These are phyloP conservation scores for Tyto alba DNA, from an alignment of 2,113 vertebrate species.

Conservation along the genomic window DNA sequence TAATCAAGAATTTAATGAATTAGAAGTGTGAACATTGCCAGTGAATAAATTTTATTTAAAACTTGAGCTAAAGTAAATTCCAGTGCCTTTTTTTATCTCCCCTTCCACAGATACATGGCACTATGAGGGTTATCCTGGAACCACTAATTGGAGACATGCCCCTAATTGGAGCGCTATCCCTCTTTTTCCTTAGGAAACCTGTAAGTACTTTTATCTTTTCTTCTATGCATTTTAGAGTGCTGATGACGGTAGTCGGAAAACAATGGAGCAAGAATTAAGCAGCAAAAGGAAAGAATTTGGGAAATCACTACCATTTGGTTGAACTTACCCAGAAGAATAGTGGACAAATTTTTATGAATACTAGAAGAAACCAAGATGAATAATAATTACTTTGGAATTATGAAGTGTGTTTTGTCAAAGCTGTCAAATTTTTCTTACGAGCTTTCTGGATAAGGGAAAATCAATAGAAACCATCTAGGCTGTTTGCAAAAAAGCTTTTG, in stretches of 20 bases:
- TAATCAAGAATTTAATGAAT: neutral
- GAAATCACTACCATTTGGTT: neutral
- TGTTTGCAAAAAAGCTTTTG: neutral
- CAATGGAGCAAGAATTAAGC: neutral
- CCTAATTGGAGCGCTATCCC: slow-evolving; percentile 87
- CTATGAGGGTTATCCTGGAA: slow-evolving; percentile 93
- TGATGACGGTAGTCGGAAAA: neutral
- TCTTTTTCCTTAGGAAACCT: slow-evolving; percentile 96
- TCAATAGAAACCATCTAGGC: neutral
- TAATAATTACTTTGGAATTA: neutral
- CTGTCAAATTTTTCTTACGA: neutral
- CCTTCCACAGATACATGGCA: slow-evolving; percentile 85
- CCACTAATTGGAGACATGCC: slow-evolving; percentile 95
- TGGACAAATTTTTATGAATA: neutral
- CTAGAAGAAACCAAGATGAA: neutral
- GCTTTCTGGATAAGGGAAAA: neutral
- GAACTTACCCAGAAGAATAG: neutral
- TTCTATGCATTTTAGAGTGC: neutral
- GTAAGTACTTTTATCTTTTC: slow-evolving; percentile 69
- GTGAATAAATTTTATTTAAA: neutral
- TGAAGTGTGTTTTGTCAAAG: neutral
- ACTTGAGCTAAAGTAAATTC: neutral
- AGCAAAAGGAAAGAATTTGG: neutral
- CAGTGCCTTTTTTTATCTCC: neutral
- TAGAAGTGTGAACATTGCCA: neutral